Base-by-base conservation (phyloP, 2,888 invertebrate species). In the Epinotia brunnichana region DNA sequence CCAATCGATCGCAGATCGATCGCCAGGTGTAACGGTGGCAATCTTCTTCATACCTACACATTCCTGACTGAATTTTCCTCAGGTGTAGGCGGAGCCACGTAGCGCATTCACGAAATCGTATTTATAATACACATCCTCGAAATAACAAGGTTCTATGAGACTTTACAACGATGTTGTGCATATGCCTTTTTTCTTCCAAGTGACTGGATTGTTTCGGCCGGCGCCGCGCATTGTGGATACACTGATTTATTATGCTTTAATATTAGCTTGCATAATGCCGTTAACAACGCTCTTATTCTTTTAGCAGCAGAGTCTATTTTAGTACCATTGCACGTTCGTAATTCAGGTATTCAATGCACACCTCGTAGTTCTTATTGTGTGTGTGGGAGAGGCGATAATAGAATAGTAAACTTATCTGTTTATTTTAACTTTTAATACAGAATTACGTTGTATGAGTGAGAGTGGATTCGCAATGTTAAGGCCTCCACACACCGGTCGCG, bases 221-320 rank as follows among this genome's bases (percentile, higher is more conserved):
- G 29, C 21, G 21, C 51, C 63, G 29, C 51, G 63, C 53, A 63
- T 63, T 53, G 63, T 63, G 63, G 51, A 63, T 63, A 63, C 19
- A 35, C 53, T 63, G 63, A 63, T 63, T 63, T 63, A 63, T 53
- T 48, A 53, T 62, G 62, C 24, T 51, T 51, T 62, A 62, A 62
- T 51, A 62, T 51, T 62, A 62, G 51, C 24, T 51, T 29, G n/a
- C 51, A 51, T 17, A 19, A 24, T 48, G 44, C 5, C 15, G 44
- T 7, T 13, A 51, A 17, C 13, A 17, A 53, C 9, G 53, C 29
- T 13, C 7, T 53, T 63, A 53, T 63, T 29, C 5, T 63, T 35
- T 35, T 17, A 53, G 35, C 7, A 51, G 29, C 17, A 53, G n/a
- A 19, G 35, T 35, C 4, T 17, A 53, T 63, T 53, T 63, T 63